phyloP scores from a whole-genome alignment of 1,140 invertebrate genomes.

The Theocolax elegans region DNA sequence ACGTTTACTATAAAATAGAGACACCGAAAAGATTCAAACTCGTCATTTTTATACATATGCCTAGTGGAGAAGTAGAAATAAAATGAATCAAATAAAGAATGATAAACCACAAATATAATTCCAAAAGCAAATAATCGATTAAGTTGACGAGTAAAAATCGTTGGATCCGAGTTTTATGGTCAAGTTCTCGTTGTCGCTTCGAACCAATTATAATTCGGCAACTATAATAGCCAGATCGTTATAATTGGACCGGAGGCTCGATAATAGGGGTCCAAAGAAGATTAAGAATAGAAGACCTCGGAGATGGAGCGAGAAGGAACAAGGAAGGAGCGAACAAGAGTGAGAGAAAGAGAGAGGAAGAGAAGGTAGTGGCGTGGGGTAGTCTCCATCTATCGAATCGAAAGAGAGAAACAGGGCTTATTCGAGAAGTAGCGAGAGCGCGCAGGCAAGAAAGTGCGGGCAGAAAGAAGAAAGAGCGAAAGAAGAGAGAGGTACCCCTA shows the following conservation, averaged over 20 bases:
- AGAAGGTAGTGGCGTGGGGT: slow-evolving; percentile 40
- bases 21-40: too few species aligned
- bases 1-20: too few species aligned
- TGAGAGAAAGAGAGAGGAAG: slow-evolving; percentile 41
- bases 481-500: slow-evolving; percentile 51
- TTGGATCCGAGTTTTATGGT: too few species aligned
- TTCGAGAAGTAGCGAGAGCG: slow-evolving; percentile 23
- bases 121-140: too few species aligned
- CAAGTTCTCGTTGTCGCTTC: too few species aligned
- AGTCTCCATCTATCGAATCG: slow-evolving; percentile 4
- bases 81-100: too few species aligned
- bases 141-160: too few species aligned
- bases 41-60: too few species aligned
- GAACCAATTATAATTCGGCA: slow-evolving; percentile 63
- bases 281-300: slow-evolving; percentile 63
- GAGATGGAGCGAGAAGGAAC: not conserved
- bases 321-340: slow-evolving; percentile 17
- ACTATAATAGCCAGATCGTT: slow-evolving; percentile 57
- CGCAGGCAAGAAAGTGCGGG: slow-evolving; percentile 40
- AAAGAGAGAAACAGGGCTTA: slow-evolving; percentile 41
- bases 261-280: slow-evolving; percentile 66
- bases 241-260: slow-evolving; percentile 63
- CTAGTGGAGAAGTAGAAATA: too few species aligned
- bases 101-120: too few species aligned
- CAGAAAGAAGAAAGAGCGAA: slow-evolving; percentile 40